Evolutionary conservation across 2,797 vertebrate species (phyloP).

Genomic region (Melanotaenia maccullochi): DNA sequence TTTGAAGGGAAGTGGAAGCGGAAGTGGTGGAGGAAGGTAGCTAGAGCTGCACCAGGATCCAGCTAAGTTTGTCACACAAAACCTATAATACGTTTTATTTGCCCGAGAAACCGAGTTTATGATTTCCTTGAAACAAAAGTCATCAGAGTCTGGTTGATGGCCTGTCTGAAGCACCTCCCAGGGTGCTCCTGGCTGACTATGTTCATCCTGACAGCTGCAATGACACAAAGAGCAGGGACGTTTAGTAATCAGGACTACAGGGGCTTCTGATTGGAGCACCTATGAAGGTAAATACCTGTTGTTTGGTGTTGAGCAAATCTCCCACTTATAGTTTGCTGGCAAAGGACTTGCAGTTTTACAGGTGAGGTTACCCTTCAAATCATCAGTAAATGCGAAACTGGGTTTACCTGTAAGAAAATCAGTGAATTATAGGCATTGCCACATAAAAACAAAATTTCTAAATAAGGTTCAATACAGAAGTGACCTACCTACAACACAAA

Average conservation of each 20-base stretch:
- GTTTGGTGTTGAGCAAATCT: slow-evolving; percentile 40
- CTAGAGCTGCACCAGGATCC: slow-evolving; percentile 47
- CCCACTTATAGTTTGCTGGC: slow-evolving; percentile 73
- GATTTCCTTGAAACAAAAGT: slow-evolving; percentile 81
- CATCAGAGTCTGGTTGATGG: slow-evolving; percentile 47
- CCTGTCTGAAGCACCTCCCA: slow-evolving; percentile 45
- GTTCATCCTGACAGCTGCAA: slow-evolving; percentile 32
- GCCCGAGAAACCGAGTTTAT: slow-evolving; percentile 64
- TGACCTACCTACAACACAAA: slow-evolving; percentile 89
- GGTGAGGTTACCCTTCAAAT: neutral
- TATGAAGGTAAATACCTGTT: slow-evolving; percentile 58
- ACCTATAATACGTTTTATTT: slow-evolving; percentile 64
- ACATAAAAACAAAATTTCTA: neutral
- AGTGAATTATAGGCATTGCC: neutral
- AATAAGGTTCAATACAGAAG: neutral
- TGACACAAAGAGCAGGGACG: slow-evolving; percentile 12
- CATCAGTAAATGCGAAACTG: slow-evolving; percentile 1
- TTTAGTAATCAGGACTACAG: slow-evolving; percentile 8
- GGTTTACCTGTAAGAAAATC: slow-evolving; percentile 64
- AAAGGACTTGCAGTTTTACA: slow-evolving; percentile 49
- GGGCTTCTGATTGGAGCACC: neutral
- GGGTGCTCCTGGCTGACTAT: neutral
- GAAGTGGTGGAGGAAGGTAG: accelerated
- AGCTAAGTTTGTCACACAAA: slow-evolving; percentile 84
- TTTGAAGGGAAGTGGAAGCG: accelerated